Base-by-base conservation (phyloP, 2,797 vertebrate genomes). In the Australoheros facetus region DNA sequence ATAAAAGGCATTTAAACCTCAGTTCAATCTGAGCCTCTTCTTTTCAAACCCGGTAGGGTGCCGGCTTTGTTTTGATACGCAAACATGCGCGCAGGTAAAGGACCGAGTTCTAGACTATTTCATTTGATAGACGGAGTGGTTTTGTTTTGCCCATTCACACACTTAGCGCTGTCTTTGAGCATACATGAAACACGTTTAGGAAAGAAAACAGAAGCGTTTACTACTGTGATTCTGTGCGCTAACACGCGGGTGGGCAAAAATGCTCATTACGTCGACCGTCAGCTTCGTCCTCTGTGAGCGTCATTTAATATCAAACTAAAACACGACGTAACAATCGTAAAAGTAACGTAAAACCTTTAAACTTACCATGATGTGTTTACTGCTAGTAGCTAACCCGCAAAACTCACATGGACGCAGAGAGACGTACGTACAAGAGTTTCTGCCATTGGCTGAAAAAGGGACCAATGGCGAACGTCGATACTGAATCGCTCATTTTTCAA, bases 351-450 rank as follows among this genome's bases (percentile, higher is more conserved):
- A 8, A 66, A 28, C 19, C 10, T 12, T 21, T 45, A 0, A 12
- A 84, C 91, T 89, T 71, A 94, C 93, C 93, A 94, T 94, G 82
- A 16, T 93, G 32, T 54, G 54, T 58, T 19, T 66, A 48, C 26
- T 28, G 57, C 8, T 37, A 4, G n/a, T 1, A 11, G 13, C 56
- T 62, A 23, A 37, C 12, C 48, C 39, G 26, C 55, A 19, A 4
- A 2, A 51, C 73, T 87, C 93, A 95, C 92, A 55, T 93, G 93
- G 79, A 39, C 1, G 14, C 0, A 55, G 2, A 32, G 70, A 26
- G 12, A 14, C 56, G 0, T 2, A 9, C 11, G 0, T 77, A 85
- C 55, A 93, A 91, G 19, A 17, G 2, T 0, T 28, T 13, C 2
- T 7, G 2, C 86, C 57, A 92, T 93, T 94, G 88, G 94, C 73